Conservation (phyloP, 2,113 vertebrate genomes). For the Myodes glareolus region DNA sequence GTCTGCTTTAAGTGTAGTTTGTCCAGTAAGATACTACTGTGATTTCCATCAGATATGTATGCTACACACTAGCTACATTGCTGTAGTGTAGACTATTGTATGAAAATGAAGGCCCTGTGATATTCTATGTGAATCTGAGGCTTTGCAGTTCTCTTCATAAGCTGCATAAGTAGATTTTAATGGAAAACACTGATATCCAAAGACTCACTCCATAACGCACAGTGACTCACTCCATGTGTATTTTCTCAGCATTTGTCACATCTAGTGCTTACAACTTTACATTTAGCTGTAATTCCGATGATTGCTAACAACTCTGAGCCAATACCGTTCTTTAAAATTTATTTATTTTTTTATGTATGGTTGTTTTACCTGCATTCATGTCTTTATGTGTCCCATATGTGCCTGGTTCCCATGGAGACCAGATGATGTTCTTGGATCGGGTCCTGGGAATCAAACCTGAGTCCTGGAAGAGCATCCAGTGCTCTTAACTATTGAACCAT, state of each 20-base stretch:
- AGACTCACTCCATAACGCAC: neutral
- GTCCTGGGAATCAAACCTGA: neutral
- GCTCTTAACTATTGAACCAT: neutral
- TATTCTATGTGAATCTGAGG: slow-evolving; percentile 13
- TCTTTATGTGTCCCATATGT: neutral
- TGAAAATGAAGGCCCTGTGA: neutral
- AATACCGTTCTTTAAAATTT: neutral
- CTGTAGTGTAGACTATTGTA: neutral
- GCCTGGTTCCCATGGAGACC: neutral
- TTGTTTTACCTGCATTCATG: neutral
- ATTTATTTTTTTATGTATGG: neutral
- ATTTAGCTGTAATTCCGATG: slow-evolving; percentile 5
- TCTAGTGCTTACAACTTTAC: neutral
- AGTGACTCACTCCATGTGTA: neutral
- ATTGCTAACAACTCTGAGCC: neutral
- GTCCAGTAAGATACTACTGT: neutral
- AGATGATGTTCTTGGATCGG: neutral
- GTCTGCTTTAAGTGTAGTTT: neutral
- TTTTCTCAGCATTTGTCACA: neutral
- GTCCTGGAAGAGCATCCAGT: neutral
- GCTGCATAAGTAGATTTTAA: neutral
- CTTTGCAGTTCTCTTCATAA: slow-evolving; percentile 41
- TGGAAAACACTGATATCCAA: neutral
- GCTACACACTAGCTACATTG: neutral
- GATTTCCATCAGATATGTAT: neutral